Evolutionary conservation across 2,797 vertebrate species (phyloP).

Genomic region (Todus mexicanus): DNA sequence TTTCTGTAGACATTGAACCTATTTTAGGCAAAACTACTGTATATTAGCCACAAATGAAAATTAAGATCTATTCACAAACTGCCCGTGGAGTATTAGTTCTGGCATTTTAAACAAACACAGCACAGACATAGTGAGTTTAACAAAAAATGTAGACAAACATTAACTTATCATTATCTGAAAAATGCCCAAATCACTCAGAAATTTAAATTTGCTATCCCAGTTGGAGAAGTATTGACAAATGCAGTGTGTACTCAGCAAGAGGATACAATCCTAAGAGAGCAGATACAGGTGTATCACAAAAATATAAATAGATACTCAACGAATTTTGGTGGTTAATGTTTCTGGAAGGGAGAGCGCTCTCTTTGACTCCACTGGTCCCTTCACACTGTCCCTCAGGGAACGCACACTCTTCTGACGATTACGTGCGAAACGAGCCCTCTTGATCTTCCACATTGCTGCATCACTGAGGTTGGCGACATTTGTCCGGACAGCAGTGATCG

Average conservation of each 20-base stretch:
- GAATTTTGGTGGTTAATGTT: constrained; percentile 90
- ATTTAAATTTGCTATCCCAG: not conserved
- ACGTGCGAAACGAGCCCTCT: constrained; percentile 93
- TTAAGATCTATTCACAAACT: not conserved
- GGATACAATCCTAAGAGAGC: not conserved
- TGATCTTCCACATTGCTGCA: constrained; percentile 97
- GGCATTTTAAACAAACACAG: not conserved
- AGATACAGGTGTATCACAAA: constrained; percentile 7
- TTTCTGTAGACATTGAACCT: not conserved
- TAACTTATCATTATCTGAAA: not conserved
- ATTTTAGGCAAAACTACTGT: not conserved
- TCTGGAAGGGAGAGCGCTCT: constrained; percentile 95
- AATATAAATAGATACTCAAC: constrained; percentile 83
- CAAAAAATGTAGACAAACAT: no score
- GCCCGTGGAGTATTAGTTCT: not conserved
- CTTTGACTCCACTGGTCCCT: constrained; percentile 88
- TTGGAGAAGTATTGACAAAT: not conserved
- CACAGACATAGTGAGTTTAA: not conserved
- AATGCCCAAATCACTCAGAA: not conserved
- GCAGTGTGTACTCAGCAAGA: not conserved
- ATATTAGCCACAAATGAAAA: not conserved
- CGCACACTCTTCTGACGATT: constrained; percentile 97
- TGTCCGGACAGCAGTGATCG: constrained; percentile 96
- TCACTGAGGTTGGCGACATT: constrained; percentile 98
- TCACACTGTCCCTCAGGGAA: constrained; percentile 94